phyloP scores from a whole-genome alignment of 2,797 vertebrate species.

The Sitta carolinensis region DNA sequence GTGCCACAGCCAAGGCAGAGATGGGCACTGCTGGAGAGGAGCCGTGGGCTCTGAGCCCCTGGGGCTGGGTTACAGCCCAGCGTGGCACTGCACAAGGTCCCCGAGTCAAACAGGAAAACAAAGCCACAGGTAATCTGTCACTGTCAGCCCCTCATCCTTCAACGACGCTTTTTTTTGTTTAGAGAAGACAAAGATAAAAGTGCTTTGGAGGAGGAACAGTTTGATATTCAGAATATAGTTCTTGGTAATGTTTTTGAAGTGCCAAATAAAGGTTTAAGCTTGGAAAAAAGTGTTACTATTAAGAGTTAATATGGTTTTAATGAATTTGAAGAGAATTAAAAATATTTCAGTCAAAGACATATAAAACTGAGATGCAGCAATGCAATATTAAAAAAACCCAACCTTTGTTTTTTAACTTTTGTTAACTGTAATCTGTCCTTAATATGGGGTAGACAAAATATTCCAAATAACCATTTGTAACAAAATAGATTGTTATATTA shows the following conservation, averaged over 20 bases:
- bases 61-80: slow-evolving; percentile 42
- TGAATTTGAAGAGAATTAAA: background rate
- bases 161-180: slow-evolving; percentile 17
- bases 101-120: slow-evolving; percentile 61
- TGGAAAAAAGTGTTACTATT: background rate
- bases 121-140: slow-evolving; percentile 61
- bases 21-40: background rate
- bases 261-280: background rate
- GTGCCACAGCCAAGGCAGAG: background rate
- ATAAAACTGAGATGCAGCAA: background rate
- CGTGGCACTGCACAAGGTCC: background rate
- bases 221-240: background rate
- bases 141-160: slow-evolving; percentile 51
- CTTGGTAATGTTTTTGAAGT: background rate
- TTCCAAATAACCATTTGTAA: background rate
- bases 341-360: background rate
- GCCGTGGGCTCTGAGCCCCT: background rate
- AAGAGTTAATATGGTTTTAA: background rate
- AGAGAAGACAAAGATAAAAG: slow-evolving; percentile 55
- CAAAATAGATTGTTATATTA: background rate
- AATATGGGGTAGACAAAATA: slow-evolving; percentile 8
- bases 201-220: slow-evolving; percentile 1
- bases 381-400: background rate
- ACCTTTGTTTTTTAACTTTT: background rate
- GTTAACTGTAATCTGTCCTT: background rate